Evolutionary conservation across 1,140 invertebrate genomes (phyloP), one percentile per base, ranked within the genome.

Genomic region (Lepidurus packardi): DNA sequence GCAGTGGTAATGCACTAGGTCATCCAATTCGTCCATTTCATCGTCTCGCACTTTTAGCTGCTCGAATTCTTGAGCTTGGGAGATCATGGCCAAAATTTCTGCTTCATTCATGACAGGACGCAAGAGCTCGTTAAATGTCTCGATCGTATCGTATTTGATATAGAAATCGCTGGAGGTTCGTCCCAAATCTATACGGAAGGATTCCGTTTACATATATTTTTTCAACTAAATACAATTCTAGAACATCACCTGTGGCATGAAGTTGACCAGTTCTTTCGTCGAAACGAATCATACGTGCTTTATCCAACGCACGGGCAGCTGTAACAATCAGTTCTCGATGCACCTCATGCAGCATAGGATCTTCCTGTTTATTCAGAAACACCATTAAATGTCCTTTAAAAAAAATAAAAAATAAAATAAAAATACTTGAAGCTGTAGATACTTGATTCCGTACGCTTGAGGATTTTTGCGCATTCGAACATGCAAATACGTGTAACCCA

Each of bases 81-180:
- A 95, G 44, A 99, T 90, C 88, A 99, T 91, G 79, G 89, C 89
- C 9, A 99, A 86, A 53, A 99, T 92, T 81, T 95, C 92, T 4
- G 90, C 89, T 81, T 98, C 94, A 41, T 89, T 91, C 94, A 99
- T 97, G 10, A 92, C 85, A 13, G 90, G 87, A 74, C 89, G 89
- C 80, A 94, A 87, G 80, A 91, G 86, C 82, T 94, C 91, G 85
- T 96, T 95, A 83, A 98, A 86, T 53, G 92, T 90, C 85, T 97
- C 93, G 81, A 99, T 92, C 0, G 97, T 99, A 82, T 97, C 94
- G 85, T 95, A 95, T 82, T 97, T 98, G 73, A 99, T 95, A 85
- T 99, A 99, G 86, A 93, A 99, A 85, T 98, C 94, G 84, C 96
- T 98, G 1, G 98, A 96, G 75, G 95, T 98, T 78, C 98, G 88